phyloP scores from a whole-genome alignment of 2,797 vertebrate species.

The Austrolebias charrua region DNA sequence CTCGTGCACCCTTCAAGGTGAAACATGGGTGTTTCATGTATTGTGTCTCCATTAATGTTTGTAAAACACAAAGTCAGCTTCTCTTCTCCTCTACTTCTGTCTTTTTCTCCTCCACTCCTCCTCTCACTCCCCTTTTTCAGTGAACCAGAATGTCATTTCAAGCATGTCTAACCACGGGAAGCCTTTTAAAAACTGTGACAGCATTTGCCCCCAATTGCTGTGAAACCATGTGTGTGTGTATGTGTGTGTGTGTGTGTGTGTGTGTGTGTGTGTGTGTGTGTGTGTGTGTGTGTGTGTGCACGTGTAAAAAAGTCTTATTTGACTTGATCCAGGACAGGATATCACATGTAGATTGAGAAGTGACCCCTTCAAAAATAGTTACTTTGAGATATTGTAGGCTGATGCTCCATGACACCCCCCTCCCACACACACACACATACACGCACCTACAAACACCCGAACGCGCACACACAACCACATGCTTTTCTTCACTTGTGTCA shows the following conservation, averaged over 20 bases:
- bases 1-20: neutral
- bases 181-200: conserved; percentile 75
- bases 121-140: conserved; percentile 53
- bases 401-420: neutral
- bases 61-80: conserved; percentile 3
- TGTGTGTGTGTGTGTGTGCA: neutral
- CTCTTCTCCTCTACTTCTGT: conserved; percentile 17
- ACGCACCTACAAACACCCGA: neutral
- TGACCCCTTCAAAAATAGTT: conserved; percentile 44
- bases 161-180: conserved; percentile 77
- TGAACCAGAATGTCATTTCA: conserved; percentile 79
- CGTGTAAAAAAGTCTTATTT: neutral
- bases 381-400: conserved; percentile 38
- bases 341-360: conserved; percentile 40
- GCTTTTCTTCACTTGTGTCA: conserved; percentile 40
- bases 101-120: conserved; percentile 23
- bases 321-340: conserved; percentile 23
- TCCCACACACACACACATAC: neutral
- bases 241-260: conserved; percentile 18
- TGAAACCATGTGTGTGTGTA: conserved; percentile 38
- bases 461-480: conserved; percentile 10
- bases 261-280: conserved; percentile 17
- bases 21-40: conserved; percentile 1
- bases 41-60: conserved; percentile 3
- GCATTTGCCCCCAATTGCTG: conserved; percentile 66